phyloP scores from a whole-genome alignment of 2,888 invertebrate species.

The Lydus trimaculatus region DNA sequence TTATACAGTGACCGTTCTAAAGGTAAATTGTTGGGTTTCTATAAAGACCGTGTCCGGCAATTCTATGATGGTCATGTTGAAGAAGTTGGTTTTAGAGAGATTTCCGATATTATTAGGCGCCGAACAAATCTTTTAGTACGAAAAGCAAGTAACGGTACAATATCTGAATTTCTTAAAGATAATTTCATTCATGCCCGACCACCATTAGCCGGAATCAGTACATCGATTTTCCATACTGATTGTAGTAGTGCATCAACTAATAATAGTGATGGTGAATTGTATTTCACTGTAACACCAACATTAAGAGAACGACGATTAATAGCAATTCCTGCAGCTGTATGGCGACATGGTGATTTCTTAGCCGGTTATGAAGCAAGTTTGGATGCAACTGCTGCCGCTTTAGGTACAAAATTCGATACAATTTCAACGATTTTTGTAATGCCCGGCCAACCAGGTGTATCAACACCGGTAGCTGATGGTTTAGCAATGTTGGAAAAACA shows the following conservation, averaged over 20 bases:
- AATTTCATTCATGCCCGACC: conserved; percentile 75
- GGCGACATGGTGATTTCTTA: conserved; percentile 75
- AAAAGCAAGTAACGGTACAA: conserved; percentile 78
- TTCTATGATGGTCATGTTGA: conserved; percentile 89
- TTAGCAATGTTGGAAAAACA: conserved; percentile 76
- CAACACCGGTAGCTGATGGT: conserved; percentile 77
- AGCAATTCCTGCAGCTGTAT: conserved; percentile 84
- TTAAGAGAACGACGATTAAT: conserved; percentile 81
- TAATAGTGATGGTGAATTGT: conserved; percentile 85
- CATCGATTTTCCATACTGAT: conserved; percentile 73
- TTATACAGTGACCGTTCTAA: conserved; percentile 83
- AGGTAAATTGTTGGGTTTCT: conserved; percentile 83
- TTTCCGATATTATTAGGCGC: conserved; percentile 82
- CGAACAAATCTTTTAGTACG: conserved; percentile 82
- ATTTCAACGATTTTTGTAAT: conserved; percentile 83
- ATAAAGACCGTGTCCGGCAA: conserved; percentile 86
- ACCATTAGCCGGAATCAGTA: conserved; percentile 79
- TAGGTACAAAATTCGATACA: conserved; percentile 74
- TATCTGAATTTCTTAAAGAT: conserved; percentile 78
- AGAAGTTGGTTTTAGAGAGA: conserved; percentile 82
- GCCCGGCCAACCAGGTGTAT: conserved; percentile 85
- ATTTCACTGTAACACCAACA: conserved; percentile 83
- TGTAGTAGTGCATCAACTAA: conserved; percentile 76
- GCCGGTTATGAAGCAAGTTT: conserved; percentile 86
- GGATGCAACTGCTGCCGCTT: conserved; percentile 83